Base-by-base conservation (phyloP, 2,797 vertebrate genomes). In the Tolypeutes matacus region DNA sequence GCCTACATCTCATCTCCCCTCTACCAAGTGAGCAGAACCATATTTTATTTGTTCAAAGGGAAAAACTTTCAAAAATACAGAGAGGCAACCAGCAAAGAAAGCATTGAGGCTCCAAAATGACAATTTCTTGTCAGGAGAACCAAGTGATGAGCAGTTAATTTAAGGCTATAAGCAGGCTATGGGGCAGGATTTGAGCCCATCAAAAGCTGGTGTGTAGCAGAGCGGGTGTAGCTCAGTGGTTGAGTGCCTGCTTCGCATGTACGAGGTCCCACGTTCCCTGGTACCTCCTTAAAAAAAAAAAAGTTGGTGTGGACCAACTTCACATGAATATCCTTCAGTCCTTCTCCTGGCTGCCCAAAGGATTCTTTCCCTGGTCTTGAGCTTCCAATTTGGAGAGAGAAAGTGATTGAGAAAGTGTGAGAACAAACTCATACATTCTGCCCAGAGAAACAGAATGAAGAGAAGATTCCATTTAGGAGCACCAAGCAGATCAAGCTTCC, bases 31-130 rank as follows among this genome's bases (percentile, higher is more conserved):
- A 72, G 56, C 29, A 7, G 42, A 42, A 51, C 53, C 39, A 6
- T 64, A 15, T 83, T 92, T 64, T 88, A 53, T 84, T 82, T 84
- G 29, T 82, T 95, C 49, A 60, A 76, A n/a, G 34, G 39, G 65
- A 49, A 85, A 86, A 64, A 36, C 49, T 75, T 34, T 62, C 58
- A 62, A 25, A 93, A 60, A 21, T 46, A 86, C 46, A 88, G 77
- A 25, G 82, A 58, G 31, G 31, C 67, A 70, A 34, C 36, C 31
- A 42, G 20, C 64, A 86, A 34, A 13, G 3, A 9, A 46, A 46
- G 46, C 31, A 7, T 29, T 25, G 10, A 65, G 56, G 65, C 42
- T 85, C 58, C 86, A 69, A 34, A 46, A 46, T 46, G 46, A 46
- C 51, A 36, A 75, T 12, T 39, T 76, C 42, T 62, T 65, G 76